Percentiles rank a stretch among this genome's conserved stretches.
Evolutionary conservation across 2,797 vertebrate genomes (phyloP).

Genomic region (Erpetoichthys calabaricus): DNA sequence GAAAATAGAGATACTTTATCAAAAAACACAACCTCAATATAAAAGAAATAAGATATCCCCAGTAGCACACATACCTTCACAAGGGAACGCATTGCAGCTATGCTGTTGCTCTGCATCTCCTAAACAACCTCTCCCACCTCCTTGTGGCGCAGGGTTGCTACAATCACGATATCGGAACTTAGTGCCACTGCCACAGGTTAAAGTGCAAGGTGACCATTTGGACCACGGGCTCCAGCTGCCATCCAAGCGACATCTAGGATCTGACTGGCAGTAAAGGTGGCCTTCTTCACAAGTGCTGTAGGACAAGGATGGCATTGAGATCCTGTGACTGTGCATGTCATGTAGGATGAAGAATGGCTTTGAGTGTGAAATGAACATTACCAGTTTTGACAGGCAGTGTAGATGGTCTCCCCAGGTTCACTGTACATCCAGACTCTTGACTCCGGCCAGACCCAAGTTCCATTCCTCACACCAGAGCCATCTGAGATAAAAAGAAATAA

Average conservation of each 20-base stretch:
- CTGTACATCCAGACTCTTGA: conserved; percentile 47
- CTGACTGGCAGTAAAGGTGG: conserved; percentile 47
- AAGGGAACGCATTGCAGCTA: conserved; percentile 41
- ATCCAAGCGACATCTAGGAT: conserved; percentile 48
- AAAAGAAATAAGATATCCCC: no score
- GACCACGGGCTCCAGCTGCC: conserved; percentile 57
- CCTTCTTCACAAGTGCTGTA: conserved; percentile 62
- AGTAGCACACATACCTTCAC: conserved; percentile 31
- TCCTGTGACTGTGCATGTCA: not conserved
- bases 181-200: conserved; percentile 44
- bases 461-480: conserved; percentile 31
- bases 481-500: conserved; percentile 17
- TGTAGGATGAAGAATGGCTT: not conserved
- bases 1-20: no score
- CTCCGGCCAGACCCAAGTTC: conserved; percentile 39
- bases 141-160: conserved; percentile 53
- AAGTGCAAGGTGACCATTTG: conserved; percentile 44
- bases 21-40: no score
- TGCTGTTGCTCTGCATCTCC: conserved; percentile 39
- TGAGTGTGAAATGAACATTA: conserved; percentile 20
- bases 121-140: conserved; percentile 46
- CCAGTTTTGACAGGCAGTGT: conserved; percentile 64
- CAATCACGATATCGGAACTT: conserved; percentile 45
- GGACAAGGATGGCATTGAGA: not conserved
- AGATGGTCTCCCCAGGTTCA: conserved; percentile 54